Percentiles rank a stretch among this genome's conserved stretches.
These are phyloP conservation scores for Rambutsinella grinnellia DNA, from an alignment of 2,888 invertebrate genomes.

Conservation along the genomic window DNA sequence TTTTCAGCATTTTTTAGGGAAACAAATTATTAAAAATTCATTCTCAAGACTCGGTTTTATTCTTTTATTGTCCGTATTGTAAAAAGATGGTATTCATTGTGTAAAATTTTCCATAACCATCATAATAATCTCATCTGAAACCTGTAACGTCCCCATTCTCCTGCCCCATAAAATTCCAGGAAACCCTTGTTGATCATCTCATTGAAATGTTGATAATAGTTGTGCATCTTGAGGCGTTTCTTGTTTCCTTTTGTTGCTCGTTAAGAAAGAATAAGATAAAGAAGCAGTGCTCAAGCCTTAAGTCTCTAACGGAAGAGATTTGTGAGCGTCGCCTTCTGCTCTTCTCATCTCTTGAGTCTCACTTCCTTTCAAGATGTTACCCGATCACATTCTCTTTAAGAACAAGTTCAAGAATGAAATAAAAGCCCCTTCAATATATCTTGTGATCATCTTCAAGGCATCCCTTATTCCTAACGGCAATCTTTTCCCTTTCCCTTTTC, in stretches of 20 bases:
- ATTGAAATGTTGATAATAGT: not conserved
- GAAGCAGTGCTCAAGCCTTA: too few species aligned
- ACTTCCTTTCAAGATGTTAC: conserved; percentile 2
- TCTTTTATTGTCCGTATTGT: too few species aligned
- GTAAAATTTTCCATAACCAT: too few species aligned
- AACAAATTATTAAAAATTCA: too few species aligned
- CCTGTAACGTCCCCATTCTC: too few species aligned
- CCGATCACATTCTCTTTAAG: not conserved
- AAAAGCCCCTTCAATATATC: not conserved
- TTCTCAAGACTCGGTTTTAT: too few species aligned
- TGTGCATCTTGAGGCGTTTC: not conserved
- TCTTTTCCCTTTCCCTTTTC: conserved; percentile 24
- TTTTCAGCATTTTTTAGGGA: not conserved
- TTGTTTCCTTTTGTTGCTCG: not conserved
- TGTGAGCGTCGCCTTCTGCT: not conserved
- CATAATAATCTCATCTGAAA: too few species aligned
- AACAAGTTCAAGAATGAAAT: not conserved
- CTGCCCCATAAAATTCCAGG: not conserved
- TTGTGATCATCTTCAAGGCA: not conserved
- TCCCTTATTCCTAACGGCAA: conserved; percentile 15
- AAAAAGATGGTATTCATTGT: too few species aligned
- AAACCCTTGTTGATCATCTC: not conserved
- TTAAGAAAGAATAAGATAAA: too few species aligned
- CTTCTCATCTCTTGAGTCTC: too few species aligned
- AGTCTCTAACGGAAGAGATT: not conserved